Base-by-base conservation (phyloP, 2,797 vertebrate species). In the Pantherophis vulpinus region DNA sequence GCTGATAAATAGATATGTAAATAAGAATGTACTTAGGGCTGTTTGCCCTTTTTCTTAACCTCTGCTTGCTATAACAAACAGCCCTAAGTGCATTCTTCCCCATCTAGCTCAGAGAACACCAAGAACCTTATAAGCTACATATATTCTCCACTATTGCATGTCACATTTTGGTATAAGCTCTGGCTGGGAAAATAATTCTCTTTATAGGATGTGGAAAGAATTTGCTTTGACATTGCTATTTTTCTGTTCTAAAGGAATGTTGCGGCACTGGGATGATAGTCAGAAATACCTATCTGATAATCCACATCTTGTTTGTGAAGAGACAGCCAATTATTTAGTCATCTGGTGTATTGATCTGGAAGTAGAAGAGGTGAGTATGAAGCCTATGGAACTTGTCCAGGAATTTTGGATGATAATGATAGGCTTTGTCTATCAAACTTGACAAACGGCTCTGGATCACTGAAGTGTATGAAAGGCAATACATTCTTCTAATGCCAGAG, bases 251-350 rank as follows among this genome's bases (percentile, higher is more conserved):
- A 23, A 89, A 96, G 99, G 99, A 55, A 98, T 99, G 99, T 93
- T 99, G 93, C 97, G 97, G 66, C 98, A 98, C n/a, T 99, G 99
- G 98, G 99, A 99, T 0, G 98, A 99, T 98, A 99, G 99, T 97
- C 99, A 99, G 97, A 98, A 98, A 90, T 99, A 97, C 95, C 97
- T 99, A 42, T 98, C 98, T 0, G 99, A 99, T 89, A 98, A 98
- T 20, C 98, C 98, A 0, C 97, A 99, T 89, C 98, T 99, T 93
- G 98, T 99, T 23, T 99, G 98, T 0, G 98, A 99, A 91, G 98
- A 99, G 97, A 99, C 98, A 0, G 98, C 99, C 4, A 99, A 98
- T 88, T 98, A 98, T 95, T 96, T 99, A n/a, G 98, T 98, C 58
- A 98, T 98, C 97, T 98, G 98, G 98, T 99, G 98, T 93, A 98